A percentile compares a stretch with the other conserved stretches of the same genome.
Evolutionary conservation across 2,797 vertebrate genomes (phyloP).

Genomic region (Enteromius mattozi): DNA sequence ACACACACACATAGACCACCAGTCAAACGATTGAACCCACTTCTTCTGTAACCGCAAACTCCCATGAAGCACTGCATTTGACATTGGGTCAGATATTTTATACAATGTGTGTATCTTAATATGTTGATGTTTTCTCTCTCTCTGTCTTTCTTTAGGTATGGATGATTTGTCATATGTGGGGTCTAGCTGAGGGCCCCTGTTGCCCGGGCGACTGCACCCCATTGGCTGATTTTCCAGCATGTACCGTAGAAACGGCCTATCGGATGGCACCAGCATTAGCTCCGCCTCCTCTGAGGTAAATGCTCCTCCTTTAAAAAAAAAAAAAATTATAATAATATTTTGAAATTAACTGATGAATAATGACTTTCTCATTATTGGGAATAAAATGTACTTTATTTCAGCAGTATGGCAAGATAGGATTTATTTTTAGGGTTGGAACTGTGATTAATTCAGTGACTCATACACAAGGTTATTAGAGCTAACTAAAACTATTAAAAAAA

Average conservation of each 20-base stretch:
- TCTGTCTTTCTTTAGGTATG: conserved; percentile 73
- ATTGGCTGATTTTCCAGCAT: conserved; percentile 82
- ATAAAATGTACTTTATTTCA: background rate
- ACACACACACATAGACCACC: background rate
- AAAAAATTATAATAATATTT: background rate
- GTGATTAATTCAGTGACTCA: background rate
- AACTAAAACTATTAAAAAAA: background rate
- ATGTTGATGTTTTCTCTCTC: background rate
- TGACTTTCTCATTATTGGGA: too few relatives aligned
- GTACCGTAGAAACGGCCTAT: conserved; percentile 94
- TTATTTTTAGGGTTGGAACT: background rate
- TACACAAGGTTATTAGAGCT: background rate
- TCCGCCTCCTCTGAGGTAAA: conserved; percentile 92
- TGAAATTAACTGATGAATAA: background rate
- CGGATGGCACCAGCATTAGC: conserved; percentile 89
- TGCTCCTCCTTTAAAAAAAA: background rate
- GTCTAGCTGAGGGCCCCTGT: conserved; percentile 77
- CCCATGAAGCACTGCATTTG: background rate
- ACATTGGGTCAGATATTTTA: background rate
- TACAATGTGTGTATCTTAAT: background rate
- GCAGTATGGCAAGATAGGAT: background rate
- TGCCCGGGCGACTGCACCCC: conserved; percentile 70
- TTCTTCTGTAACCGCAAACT: background rate
- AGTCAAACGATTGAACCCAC: background rate
- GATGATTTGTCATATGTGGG: conserved; percentile 77